A percentile compares a stretch with the other conserved stretches of the same genome.
These are phyloP conservation scores for Porites evermanni DNA, from an alignment of 92 coral and sea anemone species.

Conservation along the genomic window DNA sequence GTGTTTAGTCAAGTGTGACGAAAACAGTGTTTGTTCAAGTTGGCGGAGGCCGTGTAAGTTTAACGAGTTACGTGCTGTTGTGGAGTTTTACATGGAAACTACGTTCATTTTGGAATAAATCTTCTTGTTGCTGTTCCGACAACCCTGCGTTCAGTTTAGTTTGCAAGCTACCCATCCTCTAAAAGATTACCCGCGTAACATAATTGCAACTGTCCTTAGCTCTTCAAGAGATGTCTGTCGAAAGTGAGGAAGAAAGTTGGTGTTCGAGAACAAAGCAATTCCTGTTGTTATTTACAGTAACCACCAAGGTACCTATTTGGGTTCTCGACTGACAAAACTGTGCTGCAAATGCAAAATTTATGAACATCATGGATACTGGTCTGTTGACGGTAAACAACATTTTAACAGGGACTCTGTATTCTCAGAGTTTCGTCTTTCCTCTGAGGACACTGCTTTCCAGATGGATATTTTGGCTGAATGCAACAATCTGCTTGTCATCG, in stretches of 20 bases:
- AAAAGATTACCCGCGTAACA: too few relatives aligned
- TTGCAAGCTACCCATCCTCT: too few relatives aligned
- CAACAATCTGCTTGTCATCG: not conserved
- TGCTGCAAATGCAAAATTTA: not conserved
- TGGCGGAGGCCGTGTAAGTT: too few relatives aligned
- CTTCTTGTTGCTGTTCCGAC: too few relatives aligned
- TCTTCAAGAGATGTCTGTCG: too few relatives aligned
- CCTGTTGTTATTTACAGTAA: conserved; percentile 6
- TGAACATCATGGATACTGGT: conserved; percentile 20
- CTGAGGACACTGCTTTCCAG: conserved; percentile 41
- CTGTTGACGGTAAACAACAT: conserved; percentile 5
- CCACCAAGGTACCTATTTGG: not conserved
- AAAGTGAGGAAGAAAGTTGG: not conserved
- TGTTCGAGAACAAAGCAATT: not conserved
- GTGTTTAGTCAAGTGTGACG: too few relatives aligned
- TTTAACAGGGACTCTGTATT: conserved; percentile 2
- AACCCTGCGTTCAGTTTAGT: too few relatives aligned
- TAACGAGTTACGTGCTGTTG: too few relatives aligned
- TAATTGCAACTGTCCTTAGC: too few relatives aligned
- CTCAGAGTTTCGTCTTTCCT: not conserved
- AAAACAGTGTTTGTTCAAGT: too few relatives aligned
- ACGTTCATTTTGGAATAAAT: too few relatives aligned
- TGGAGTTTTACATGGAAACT: too few relatives aligned
- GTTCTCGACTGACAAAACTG: not conserved
- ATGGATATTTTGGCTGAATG: conserved; percentile 5